These are phyloP conservation scores for Macrotrachela quadricornifera DNA, from an alignment of 1,140 invertebrate genomes.

Conservation along the genomic window DNA sequence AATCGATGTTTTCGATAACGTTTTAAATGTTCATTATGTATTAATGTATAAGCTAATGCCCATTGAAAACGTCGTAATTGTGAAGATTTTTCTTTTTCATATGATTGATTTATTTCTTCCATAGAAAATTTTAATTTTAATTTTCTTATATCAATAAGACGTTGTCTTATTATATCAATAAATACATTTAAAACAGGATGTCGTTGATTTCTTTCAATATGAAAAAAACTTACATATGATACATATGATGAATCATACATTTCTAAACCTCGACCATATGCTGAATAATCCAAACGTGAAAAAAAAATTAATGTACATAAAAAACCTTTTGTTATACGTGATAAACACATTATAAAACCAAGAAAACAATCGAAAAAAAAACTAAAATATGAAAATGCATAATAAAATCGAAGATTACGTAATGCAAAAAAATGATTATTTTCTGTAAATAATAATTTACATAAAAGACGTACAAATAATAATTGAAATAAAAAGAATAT, in stretches of 20 bases:
- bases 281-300: not conserved
- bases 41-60: not conserved
- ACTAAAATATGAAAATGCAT: conserved; percentile 6
- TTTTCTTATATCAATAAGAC: too few species aligned
- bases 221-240: not conserved
- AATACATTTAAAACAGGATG: not conserved
- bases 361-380: conserved; percentile 9
- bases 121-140: too few species aligned
- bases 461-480: too few species aligned
- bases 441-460: not conserved
- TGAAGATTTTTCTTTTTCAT: too few species aligned
- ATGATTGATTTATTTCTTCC: too few species aligned
- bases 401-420: not conserved
- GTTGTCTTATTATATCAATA: too few species aligned
- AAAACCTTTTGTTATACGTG: conserved; percentile 1
- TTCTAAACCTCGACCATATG: conserved; percentile 3
- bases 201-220: not conserved
- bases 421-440: not conserved
- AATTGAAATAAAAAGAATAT: too few species aligned
- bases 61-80: not conserved
- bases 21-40: not conserved
- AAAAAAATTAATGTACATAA: not conserved
- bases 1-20: not conserved
- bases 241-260: not conserved
- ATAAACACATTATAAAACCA: conserved; percentile 2